Percentiles rank a stretch among this genome's conserved stretches.
Evolutionary conservation across 2,888 invertebrate species (phyloP).

Genomic region (Synanthedon tipuliformis): DNA sequence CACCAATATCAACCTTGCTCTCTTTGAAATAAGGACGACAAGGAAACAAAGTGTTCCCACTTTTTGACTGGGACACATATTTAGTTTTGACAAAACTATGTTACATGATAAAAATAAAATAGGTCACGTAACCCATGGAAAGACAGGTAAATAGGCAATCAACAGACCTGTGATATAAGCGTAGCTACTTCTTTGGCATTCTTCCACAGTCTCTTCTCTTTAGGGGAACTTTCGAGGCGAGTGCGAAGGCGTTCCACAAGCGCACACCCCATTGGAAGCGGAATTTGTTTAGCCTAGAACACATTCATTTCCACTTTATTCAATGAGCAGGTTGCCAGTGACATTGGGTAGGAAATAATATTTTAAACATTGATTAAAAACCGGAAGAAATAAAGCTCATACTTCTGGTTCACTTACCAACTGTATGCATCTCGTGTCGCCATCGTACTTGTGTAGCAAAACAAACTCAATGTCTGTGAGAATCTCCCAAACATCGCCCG

Average conservation of each 20-base stretch:
- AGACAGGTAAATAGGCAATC: too few species aligned
- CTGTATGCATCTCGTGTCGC: slow-evolving; percentile 39
- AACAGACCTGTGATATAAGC: slow-evolving; percentile 50
- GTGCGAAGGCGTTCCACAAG: slow-evolving; percentile 46
- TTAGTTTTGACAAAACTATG: too few species aligned
- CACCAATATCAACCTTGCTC: not conserved
- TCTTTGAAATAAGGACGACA: not conserved
- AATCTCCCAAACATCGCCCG: slow-evolving; percentile 43
- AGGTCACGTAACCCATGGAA: too few species aligned
- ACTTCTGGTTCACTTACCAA: slow-evolving; percentile 28
- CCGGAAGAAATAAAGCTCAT: too few species aligned
- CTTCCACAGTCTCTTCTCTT: slow-evolving; percentile 59
- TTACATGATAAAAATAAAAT: too few species aligned
- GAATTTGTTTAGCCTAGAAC: slow-evolving; percentile 46
- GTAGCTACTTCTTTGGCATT: slow-evolving; percentile 57
- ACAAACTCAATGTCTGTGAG: slow-evolving; percentile 54
- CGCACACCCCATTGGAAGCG: slow-evolving; percentile 35
- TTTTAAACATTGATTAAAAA: too few species aligned
- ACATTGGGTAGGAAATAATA: too few species aligned
- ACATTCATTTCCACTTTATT: not conserved
- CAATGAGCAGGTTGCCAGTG: too few species aligned
- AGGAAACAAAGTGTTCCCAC: not conserved
- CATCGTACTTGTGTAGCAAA: slow-evolving; percentile 42
- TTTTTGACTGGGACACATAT: too few species aligned
- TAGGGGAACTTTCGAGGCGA: slow-evolving; percentile 40